A percentile compares a stretch with the other conserved stretches of the same genome.
phyloP scores from a whole-genome alignment of 1,140 invertebrate species.

The Zaprionus capensis region DNA sequence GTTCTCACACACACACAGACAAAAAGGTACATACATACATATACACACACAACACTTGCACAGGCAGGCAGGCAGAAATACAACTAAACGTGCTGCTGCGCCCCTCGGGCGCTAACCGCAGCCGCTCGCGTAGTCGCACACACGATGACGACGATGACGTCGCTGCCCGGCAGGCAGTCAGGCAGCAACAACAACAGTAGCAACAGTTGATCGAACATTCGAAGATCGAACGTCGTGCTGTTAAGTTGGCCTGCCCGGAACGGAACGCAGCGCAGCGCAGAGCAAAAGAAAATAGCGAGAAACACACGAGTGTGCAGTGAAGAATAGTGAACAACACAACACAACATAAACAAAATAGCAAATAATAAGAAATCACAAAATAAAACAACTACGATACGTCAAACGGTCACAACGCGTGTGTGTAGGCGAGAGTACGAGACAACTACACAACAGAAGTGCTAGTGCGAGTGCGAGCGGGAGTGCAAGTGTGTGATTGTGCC shows the following conservation, averaged over 20 bases:
- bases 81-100: not conserved
- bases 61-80: not conserved
- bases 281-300: conserved; percentile 27
- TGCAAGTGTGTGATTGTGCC: conserved; percentile 32
- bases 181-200: conserved; percentile 52
- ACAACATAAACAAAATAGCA: conserved; percentile 75
- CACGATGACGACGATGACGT: conserved; percentile 36
- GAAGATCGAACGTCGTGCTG: conserved; percentile 74
- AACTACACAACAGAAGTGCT: conserved; percentile 9
- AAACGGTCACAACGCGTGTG: conserved; percentile 14
- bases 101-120: conserved; percentile 33
- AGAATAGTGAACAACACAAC: conserved; percentile 20
- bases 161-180: conserved; percentile 6
- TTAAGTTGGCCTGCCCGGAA: conserved; percentile 67
- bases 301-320: conserved; percentile 8
- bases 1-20: not conserved
- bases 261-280: conserved; percentile 42
- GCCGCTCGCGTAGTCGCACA: conserved; percentile 20
- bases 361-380: conserved; percentile 59
- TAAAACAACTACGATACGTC: conserved; percentile 37
- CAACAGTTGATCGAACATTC: conserved; percentile 61
- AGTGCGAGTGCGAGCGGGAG: conserved; percentile 31
- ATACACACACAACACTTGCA: not conserved
- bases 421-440: conserved; percentile 50
- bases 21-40: not conserved